Conservation (phyloP, 2,888 invertebrate species). For the Portevinia maculata region DNA sequence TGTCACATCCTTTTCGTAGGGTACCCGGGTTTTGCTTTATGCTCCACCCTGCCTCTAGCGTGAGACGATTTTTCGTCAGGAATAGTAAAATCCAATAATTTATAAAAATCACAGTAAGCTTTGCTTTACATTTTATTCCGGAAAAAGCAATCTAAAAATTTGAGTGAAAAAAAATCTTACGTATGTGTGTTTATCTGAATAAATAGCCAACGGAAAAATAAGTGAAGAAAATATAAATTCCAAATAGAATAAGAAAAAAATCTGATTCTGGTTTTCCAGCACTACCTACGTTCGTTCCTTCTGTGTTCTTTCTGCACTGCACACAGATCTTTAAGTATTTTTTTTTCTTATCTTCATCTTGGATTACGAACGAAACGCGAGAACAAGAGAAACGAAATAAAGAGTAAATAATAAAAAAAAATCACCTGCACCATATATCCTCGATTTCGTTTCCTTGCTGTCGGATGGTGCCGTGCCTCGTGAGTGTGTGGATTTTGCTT, state of each 20-base stretch:
- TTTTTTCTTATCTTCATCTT: conserved; percentile 42
- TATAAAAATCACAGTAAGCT: conserved; percentile 25
- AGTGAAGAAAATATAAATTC: conserved; percentile 26
- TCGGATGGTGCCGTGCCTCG: not conserved
- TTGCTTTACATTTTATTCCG: conserved; percentile 40
- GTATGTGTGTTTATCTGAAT: conserved; percentile 58
- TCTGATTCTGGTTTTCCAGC: conserved; percentile 65
- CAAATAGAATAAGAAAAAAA: conserved; percentile 49
- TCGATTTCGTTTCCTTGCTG: conserved; percentile 61
- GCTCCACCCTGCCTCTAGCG: conserved; percentile 31
- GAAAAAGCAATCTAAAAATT: conserved; percentile 37
- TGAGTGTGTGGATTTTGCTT: conserved; percentile 20
- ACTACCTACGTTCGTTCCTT: conserved; percentile 45
- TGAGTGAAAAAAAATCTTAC: conserved; percentile 44
- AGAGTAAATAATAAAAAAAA: conserved; percentile 44
- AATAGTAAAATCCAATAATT: conserved; percentile 9
- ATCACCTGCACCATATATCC: conserved; percentile 74
- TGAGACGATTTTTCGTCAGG: conserved; percentile 4
- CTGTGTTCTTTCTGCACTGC: conserved; percentile 59
- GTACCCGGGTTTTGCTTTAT: conserved; percentile 51
- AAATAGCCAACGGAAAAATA: conserved; percentile 33
- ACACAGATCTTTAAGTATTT: conserved; percentile 56
- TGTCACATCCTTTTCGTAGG: conserved; percentile 22
- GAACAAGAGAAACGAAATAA: conserved; percentile 37
- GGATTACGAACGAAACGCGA: conserved; percentile 69